phyloP scores from a whole-genome alignment of 2,797 vertebrate genomes.

The Sphenopsis melanotis region DNA sequence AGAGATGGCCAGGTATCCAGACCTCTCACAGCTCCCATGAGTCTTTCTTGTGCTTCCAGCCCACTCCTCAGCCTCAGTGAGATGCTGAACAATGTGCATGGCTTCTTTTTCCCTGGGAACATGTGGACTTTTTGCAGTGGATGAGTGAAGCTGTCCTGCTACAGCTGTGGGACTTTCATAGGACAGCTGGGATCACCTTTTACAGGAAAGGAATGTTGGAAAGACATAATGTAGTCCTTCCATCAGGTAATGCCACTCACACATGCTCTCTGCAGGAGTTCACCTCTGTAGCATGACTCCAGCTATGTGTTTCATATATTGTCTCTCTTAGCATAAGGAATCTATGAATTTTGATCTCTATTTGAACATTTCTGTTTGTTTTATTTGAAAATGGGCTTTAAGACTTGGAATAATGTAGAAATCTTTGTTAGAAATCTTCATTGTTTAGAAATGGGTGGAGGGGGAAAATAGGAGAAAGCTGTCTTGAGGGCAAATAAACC shows the following conservation, averaged over 20 bases:
- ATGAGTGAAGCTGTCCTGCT: not conserved
- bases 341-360: not conserved
- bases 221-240: not conserved
- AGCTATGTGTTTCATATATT: not conserved
- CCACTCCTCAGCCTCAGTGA: not conserved
- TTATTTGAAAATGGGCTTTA: not conserved
- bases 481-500: not conserved
- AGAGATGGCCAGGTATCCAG: not conserved
- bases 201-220: not conserved
- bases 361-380: not conserved
- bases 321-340: not conserved
- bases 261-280: not conserved
- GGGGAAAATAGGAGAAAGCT: not conserved
- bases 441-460: not conserved
- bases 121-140: not conserved
- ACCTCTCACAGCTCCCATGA: not conserved
- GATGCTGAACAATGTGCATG: fast-evolving
- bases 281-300: not conserved
- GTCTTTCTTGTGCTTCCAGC: not conserved
- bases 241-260: not conserved
- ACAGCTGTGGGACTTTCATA: not conserved
- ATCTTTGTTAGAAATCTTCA: not conserved
- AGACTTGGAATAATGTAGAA: not conserved
- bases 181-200: not conserved
- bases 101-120: not conserved